phyloP scores from a whole-genome alignment of 1,140 invertebrate genomes.

The Venustaconcha ellipsiformis region DNA sequence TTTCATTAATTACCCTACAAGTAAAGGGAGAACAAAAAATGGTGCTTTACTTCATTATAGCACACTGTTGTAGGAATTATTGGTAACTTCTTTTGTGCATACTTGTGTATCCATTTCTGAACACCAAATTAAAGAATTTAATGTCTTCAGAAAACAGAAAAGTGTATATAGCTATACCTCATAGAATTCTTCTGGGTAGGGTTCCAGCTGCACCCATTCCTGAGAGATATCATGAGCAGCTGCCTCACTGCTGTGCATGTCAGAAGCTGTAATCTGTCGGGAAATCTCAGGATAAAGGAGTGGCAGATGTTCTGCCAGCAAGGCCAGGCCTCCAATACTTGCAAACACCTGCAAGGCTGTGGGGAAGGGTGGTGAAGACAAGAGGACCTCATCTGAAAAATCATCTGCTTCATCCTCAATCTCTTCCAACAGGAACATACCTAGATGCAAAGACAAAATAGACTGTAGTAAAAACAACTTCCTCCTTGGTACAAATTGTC shows the following conservation, averaged over 20 bases:
- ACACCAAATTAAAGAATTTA: too few relatives aligned
- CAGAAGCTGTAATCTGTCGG: conserved; percentile 50
- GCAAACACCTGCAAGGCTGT: conserved; percentile 86
- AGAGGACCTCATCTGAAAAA: conserved; percentile 47
- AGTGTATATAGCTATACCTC: conserved; percentile 69
- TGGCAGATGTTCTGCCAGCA: conserved; percentile 87
- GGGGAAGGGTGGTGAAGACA: conserved; percentile 68
- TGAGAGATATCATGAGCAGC: conserved; percentile 59
- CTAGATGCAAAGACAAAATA: too few relatives aligned
- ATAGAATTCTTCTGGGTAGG: conserved; percentile 77
- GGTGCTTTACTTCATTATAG: too few relatives aligned
- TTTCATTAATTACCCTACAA: too few relatives aligned
- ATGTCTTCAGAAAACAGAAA: too few relatives aligned
- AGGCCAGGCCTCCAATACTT: conserved; percentile 85
- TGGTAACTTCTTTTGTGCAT: too few relatives aligned
- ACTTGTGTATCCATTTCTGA: too few relatives aligned
- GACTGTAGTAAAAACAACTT: too few relatives aligned
- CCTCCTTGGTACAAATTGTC: too few relatives aligned
- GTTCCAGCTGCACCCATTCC: conserved; percentile 86
- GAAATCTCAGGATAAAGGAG: conserved; percentile 85
- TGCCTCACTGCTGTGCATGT: conserved; percentile 28
- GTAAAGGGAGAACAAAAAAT: too few relatives aligned
- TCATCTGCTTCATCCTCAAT: conserved; percentile 41
- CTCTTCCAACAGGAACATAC: conserved; percentile 4
- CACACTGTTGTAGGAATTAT: too few relatives aligned